These are phyloP conservation scores for Canis aureus DNA, from an alignment of 2,113 vertebrate species.

Conservation along the genomic window DNA sequence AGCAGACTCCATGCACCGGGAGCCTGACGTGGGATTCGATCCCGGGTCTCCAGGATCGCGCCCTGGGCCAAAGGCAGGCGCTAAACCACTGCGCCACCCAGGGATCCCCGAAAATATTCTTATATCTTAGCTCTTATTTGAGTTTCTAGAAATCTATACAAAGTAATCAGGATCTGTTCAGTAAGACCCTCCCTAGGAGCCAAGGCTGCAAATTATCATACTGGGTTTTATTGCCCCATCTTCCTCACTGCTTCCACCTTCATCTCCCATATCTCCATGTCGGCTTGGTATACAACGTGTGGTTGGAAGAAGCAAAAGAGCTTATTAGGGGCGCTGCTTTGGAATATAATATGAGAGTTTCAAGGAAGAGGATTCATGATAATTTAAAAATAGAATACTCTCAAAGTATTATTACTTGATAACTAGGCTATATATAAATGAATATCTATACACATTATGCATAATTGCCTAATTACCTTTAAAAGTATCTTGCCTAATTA, in stretches of 20 bases:
- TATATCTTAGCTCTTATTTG: not conserved
- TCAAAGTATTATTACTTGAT: slow-evolving; percentile 12
- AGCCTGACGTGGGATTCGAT: too few species aligned
- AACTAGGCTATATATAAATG: slow-evolving; percentile 13
- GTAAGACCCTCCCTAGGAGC: not conserved
- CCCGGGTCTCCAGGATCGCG: too few species aligned
- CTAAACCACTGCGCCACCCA: too few species aligned
- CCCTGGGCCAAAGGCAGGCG: too few species aligned
- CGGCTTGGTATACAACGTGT: not conserved
- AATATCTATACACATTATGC: not conserved
- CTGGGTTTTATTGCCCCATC: not conserved
- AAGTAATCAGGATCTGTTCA: not conserved
- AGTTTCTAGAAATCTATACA: not conserved
- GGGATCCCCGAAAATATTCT: not conserved
- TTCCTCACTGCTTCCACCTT: not conserved
- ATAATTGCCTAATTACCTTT: not conserved
- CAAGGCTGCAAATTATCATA: not conserved
- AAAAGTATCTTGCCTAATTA: not conserved
- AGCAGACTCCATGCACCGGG: too few species aligned
- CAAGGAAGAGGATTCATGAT: not conserved
- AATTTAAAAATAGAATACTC: slow-evolving; percentile 22
- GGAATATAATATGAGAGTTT: not conserved
- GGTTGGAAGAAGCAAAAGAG: not conserved
- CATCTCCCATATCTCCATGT: not conserved
- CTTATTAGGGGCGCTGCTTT: not conserved